Conservation (phyloP, 2,888 invertebrate species). For the Aphodius granarius region DNA sequence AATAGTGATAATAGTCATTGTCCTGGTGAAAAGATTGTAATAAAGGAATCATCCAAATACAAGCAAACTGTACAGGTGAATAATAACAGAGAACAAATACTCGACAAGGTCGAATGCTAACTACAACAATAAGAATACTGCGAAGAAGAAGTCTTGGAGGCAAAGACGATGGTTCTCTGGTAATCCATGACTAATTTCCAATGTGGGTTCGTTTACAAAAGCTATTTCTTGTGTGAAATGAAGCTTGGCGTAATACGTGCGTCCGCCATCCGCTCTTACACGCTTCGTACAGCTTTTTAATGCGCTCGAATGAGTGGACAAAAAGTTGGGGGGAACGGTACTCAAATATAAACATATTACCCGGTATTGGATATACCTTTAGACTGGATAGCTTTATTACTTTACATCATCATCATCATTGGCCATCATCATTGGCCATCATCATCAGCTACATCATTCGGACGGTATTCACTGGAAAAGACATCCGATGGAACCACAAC, state of each 20-base stretch:
- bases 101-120: neutral
- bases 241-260: neutral
- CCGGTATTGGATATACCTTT: neutral
- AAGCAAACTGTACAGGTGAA: neutral
- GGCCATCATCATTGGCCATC: neutral
- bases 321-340: neutral
- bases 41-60: neutral
- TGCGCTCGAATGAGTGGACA: neutral
- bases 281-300: neutral
- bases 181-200: neutral
- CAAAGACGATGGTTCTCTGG: neutral
- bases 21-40: neutral
- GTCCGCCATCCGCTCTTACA: neutral
- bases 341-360: neutral
- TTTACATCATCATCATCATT: neutral
- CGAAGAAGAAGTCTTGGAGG: neutral
- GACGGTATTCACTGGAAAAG: neutral
- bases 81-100: neutral
- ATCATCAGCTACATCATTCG: neutral
- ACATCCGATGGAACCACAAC: neutral
- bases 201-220: neutral
- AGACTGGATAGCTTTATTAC: neutral
- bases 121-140: neutral
- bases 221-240: neutral
- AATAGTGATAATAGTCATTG: neutral